Percentiles rank a stretch among this genome's conserved stretches.
These are phyloP conservation scores for Choristoneura rosaceana DNA, from an alignment of 2,888 invertebrate genomes.

Conservation along the genomic window DNA sequence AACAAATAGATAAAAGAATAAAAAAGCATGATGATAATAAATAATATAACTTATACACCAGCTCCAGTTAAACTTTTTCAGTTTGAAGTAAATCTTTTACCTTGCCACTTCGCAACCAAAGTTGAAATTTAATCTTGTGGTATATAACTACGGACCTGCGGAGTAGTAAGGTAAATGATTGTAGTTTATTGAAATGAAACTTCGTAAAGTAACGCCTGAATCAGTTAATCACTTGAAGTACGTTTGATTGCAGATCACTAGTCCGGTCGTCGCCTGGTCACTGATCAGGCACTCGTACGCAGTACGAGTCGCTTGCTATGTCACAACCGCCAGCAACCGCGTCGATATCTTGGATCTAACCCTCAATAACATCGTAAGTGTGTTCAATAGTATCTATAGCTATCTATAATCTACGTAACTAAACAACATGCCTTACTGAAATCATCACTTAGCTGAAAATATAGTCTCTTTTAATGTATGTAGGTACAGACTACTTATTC, in stretches of 20 bases:
- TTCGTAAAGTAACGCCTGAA: too few species aligned
- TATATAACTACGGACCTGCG: too few species aligned
- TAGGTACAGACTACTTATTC: too few species aligned
- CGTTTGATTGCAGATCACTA: conserved; percentile 58
- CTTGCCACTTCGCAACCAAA: too few species aligned
- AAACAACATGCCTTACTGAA: too few species aligned
- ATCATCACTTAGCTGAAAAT: too few species aligned
- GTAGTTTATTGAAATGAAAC: not conserved
- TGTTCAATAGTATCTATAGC: not conserved
- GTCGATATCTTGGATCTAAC: conserved; percentile 66
- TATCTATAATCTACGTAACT: too few species aligned
- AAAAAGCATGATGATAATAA: not conserved
- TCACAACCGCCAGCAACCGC: conserved; percentile 50
- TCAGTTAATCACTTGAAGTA: too few species aligned
- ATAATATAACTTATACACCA: too few species aligned
- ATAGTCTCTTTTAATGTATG: too few species aligned
- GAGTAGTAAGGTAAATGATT: not conserved
- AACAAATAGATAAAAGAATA: conserved; percentile 7
- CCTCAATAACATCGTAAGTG: conserved; percentile 67
- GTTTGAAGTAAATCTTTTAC: not conserved
- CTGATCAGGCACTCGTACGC: conserved; percentile 65
- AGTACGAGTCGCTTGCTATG: conserved; percentile 62
- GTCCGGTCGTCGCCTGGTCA: conserved; percentile 66
- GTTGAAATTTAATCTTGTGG: too few species aligned
- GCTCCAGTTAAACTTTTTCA: too few species aligned